Conservation (phyloP, 2,113 vertebrate species). For the Phocoena phocoena region DNA sequence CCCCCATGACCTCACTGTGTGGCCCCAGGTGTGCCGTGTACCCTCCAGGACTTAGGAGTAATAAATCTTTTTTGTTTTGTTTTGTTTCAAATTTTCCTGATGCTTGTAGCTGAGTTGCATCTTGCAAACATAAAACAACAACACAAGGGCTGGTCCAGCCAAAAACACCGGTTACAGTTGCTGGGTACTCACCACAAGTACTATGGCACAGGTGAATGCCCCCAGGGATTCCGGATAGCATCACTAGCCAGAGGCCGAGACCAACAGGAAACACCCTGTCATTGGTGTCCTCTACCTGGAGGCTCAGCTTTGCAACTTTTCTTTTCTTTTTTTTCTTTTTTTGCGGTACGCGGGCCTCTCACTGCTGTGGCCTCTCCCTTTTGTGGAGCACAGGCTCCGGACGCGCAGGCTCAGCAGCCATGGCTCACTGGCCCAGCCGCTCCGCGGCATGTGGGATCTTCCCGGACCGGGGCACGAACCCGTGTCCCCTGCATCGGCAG, state of each 20-base stretch:
- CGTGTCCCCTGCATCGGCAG: too few relatives aligned
- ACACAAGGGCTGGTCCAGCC: not conserved
- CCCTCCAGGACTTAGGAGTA: not conserved
- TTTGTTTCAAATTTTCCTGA: not conserved
- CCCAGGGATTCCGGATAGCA: too few relatives aligned
- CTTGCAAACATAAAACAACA: not conserved
- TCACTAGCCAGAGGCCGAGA: not conserved
- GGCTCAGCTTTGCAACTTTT: not conserved
- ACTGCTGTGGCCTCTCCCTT: too few relatives aligned
- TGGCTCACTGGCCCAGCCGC: too few relatives aligned
- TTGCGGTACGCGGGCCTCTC: too few relatives aligned
- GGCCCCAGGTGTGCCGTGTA: fast-evolving
- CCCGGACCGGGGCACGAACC: too few relatives aligned
- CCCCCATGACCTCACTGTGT: not conserved
- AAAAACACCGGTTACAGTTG: not conserved
- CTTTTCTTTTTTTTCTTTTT: not conserved
- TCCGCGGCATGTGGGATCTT: too few relatives aligned
- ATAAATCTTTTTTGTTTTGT: too few relatives aligned
- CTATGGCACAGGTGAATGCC: too few relatives aligned
- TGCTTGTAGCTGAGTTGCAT: not conserved
- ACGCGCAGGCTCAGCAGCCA: too few relatives aligned
- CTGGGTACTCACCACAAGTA: not conserved
- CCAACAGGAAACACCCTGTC: not conserved
- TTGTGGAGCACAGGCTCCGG: too few relatives aligned
- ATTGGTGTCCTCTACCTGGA: not conserved